Evolutionary conservation across 2,113 vertebrate genomes (phyloP).

Genomic region (Tragelaphus imberbis): DNA sequence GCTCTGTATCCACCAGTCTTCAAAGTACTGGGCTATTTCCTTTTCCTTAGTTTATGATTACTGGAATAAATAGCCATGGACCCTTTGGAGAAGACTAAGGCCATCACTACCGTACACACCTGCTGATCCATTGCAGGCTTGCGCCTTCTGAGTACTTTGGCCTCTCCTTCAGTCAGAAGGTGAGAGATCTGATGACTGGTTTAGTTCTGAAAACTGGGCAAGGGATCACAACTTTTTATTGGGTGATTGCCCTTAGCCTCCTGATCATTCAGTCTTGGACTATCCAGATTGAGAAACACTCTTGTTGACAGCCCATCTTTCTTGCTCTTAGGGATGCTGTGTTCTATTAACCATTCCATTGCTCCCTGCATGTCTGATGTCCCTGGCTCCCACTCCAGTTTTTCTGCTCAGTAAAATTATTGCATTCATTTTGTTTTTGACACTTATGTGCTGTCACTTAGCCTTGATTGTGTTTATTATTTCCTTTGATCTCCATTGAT

Average conservation of each 20-base stretch:
- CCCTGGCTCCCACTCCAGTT: neutral
- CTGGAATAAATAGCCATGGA: neutral
- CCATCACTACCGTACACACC: neutral
- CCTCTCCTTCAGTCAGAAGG: neutral
- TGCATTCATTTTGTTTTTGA: neutral
- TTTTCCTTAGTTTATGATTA: neutral
- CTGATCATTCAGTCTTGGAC: neutral
- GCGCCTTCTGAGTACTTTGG: neutral
- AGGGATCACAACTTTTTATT: neutral
- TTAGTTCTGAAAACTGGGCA: neutral
- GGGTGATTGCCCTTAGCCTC: neutral
- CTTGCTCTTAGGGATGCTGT: neutral
- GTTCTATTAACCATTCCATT: neutral
- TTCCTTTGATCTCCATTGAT: neutral
- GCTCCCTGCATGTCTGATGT: neutral
- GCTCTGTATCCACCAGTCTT: neutral
- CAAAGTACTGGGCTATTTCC: neutral
- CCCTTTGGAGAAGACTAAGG: neutral
- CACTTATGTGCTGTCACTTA: neutral
- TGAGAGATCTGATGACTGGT: neutral
- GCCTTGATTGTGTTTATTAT: neutral
- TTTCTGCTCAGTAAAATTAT: neutral
- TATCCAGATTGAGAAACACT: neutral
- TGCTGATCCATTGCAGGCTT: neutral
- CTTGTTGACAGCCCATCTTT: neutral